These are phyloP conservation scores for Drosophila nikananu DNA, from an alignment of 1,140 invertebrate species.

Conservation along the genomic window DNA sequence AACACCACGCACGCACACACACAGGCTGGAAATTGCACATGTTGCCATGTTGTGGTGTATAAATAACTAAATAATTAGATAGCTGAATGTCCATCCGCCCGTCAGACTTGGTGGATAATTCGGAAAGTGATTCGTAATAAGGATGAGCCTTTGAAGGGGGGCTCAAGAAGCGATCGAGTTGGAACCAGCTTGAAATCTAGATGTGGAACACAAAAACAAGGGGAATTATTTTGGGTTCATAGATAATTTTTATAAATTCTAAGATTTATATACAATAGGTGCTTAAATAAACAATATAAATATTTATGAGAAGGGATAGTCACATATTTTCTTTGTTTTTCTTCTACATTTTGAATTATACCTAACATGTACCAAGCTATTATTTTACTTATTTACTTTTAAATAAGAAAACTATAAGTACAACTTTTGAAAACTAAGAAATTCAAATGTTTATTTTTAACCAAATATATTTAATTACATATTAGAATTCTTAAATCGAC, in stretches of 20 bases:
- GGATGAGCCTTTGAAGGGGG: constrained; percentile 50
- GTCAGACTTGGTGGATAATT: constrained; percentile 30
- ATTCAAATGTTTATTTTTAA: too few relatives aligned
- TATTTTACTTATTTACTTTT: too few relatives aligned
- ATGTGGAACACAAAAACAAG: background rate
- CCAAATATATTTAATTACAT: background rate
- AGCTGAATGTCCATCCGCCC: background rate
- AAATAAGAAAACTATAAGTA: too few relatives aligned
- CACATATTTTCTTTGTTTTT: background rate
- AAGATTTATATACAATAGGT: background rate
- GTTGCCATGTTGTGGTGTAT: constrained; percentile 32
- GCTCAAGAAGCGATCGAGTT: constrained; percentile 15
- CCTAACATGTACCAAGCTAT: too few relatives aligned
- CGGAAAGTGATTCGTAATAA: constrained; percentile 43
- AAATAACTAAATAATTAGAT: constrained; percentile 51
- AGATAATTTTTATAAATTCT: background rate
- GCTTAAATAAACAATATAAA: background rate
- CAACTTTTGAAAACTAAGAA: background rate
- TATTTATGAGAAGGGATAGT: background rate
- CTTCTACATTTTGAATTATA: background rate
- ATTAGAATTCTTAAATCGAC: too few relatives aligned
- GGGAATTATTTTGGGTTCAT: background rate
- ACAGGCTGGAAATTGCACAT: constrained; percentile 32
- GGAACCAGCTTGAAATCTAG: background rate
- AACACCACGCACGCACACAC: constrained; percentile 41